Evolutionary conservation across 2,113 vertebrate genomes (phyloP), one percentile per base, ranked within the genome.

Genomic region (Alces alces): DNA sequence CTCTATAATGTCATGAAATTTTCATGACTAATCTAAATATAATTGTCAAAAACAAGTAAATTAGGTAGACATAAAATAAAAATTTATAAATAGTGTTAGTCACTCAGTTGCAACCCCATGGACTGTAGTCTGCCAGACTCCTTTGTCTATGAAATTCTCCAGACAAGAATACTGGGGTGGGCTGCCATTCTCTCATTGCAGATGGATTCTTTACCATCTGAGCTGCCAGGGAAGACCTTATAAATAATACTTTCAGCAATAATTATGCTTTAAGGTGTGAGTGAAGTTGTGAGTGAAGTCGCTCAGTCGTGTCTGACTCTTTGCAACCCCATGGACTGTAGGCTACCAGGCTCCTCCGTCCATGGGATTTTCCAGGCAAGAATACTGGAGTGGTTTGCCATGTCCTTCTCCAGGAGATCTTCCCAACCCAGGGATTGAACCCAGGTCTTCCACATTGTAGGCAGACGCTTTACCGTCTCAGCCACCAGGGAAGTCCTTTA

Each of bases 301-400:
- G 5, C 1, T 70, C n/a, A 36, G 0, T 12, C 0, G 0, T 70
- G n/a, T 23, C 9, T 1, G 0, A 70, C 17, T 36, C 9, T 36
- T 5, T 36, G 64, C 2, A 2, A 23, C n/a, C n/a, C 2, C 19
- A 23, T 23, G 19, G n/a, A 23, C 64, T 70, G 4, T 12, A 70
- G 9, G 1, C n/a, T 36, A 70, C n/a, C 9, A 23, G 19, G 1
- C n/a, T 70, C 64, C 5, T 23, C n/a, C 4, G 2, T 23, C n/a
- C 64, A 70, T 21, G 9, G 64, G 64, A 70, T 70, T 36, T 1
- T 36, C n/a, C n/a, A 70, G n/a, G 9, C 64, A 70, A 23, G 19
- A 36, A 2, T 36, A 23, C 1, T 70, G 5, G 64, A 36, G n/a
- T 70, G n/a, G n/a, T 19, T 54, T 70, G 66, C n/a, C n/a, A 70